Evolutionary conservation across 2,113 vertebrate species (phyloP).

Genomic region (Candoia aspera): DNA sequence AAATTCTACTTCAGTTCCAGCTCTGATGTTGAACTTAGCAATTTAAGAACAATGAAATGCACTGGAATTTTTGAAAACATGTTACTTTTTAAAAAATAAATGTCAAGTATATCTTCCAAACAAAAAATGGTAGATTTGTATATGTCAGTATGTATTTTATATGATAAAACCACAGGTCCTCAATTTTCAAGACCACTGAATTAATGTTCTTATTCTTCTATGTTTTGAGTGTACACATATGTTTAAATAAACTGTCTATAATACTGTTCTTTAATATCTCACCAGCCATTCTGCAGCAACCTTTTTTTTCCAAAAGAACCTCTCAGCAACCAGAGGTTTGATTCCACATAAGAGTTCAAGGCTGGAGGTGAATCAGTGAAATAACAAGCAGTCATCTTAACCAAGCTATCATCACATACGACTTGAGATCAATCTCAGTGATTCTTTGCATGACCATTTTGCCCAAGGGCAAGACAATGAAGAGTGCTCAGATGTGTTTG

Average conservation of each 20-base stretch:
- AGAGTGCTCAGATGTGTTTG: slow-evolving; percentile 50
- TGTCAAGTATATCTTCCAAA: accelerated
- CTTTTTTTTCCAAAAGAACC: background rate
- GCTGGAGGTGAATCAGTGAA: slow-evolving; percentile 45
- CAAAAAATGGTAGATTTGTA: background rate
- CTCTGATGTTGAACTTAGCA: background rate
- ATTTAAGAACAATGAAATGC: background rate
- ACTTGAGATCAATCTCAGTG: slow-evolving; percentile 60
- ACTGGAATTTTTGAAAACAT: background rate
- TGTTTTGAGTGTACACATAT: background rate
- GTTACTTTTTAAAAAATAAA: background rate
- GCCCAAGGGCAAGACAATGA: slow-evolving; percentile 47
- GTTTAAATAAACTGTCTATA: background rate
- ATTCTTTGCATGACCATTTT: slow-evolving; percentile 56
- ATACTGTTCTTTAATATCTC: background rate
- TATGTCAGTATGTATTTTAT: background rate
- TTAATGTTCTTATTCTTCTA: background rate
- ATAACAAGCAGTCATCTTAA: slow-evolving; percentile 43
- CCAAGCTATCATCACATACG: slow-evolving; percentile 47
- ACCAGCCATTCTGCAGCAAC: accelerated
- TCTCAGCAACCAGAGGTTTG: slow-evolving; percentile 22
- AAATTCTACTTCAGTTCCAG: background rate
- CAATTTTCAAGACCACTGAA: background rate
- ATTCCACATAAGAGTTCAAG: slow-evolving; percentile 27
- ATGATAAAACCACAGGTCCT: background rate